Evolutionary conservation across 2,888 invertebrate species (phyloP), one percentile per base, ranked within the genome.

Genomic region (Stegophylla sp.): DNA sequence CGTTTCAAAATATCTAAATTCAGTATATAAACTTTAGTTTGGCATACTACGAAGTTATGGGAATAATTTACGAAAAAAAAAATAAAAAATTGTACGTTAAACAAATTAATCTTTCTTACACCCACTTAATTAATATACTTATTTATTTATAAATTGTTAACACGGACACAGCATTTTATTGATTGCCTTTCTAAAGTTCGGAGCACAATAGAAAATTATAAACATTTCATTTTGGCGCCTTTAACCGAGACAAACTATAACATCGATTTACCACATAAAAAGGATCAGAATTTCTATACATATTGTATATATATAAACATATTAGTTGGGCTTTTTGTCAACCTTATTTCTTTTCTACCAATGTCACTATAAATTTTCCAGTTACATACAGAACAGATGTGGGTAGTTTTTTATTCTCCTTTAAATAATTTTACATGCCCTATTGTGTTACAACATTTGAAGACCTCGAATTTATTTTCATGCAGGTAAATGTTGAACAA

Each of bases 211-310:
- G 15, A 64, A 75, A 74, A 74, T 20, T 51, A 34, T 48, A 63
- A 75, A 75, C 48, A 63, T 75, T 75, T 51, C 20, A 61, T 64
- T 75, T 75, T 63, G 51, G 63, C 34, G 51, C 73, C 41, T 75
- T 41, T 17, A 15, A 34, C 15, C 48, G 48, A 48, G 15, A 74
- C 51, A 64, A 75, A 75, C 74, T 75, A 48, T 34, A 64, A 63
- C 74, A 75, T 75, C 74, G 63, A 75, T 75, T 75, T 75, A 63
- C 43, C 48, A 23, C 48, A 74, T n/a, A 74, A 74, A 73, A 74
- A 63, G 48, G 74, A 75, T 63, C 51, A 75, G 51, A 51, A 51
- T 26, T 64, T 41, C 48, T 45, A 75, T 34, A 34, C 34, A 34
- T 34, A 34, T 34, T 34, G 7, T 7, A 75, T 51, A 63, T 63